A percentile compares a stretch with the other conserved stretches of the same genome.
These are phyloP conservation scores for Parapristionchus giblindavisi DNA, from an alignment of 2,888 invertebrate genomes.

Conservation along the genomic window DNA sequence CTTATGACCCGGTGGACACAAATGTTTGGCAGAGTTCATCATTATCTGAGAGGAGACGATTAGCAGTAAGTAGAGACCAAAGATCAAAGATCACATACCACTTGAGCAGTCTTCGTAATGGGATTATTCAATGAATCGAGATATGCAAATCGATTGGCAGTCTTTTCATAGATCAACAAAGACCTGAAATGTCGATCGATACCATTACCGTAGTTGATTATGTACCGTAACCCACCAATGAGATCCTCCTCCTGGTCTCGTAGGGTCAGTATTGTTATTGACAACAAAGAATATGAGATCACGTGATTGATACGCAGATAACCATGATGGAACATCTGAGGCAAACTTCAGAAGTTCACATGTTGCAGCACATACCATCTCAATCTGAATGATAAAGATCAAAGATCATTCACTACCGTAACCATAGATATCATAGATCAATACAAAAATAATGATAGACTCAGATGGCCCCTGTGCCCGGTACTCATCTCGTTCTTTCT, in stretches of 20 bases:
- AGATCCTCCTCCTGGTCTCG: constrained; percentile 31
- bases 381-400: not conserved
- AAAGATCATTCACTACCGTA: not conserved
- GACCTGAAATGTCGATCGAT: constrained; percentile 51
- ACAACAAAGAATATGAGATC: constrained; percentile 48
- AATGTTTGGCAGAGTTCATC: constrained; percentile 4
- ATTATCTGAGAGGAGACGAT: constrained; percentile 32
- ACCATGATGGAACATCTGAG: constrained; percentile 27
- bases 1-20: constrained; percentile 33
- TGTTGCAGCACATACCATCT: constrained; percentile 34
- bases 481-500: constrained; percentile 27
- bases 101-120: not conserved
- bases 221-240: constrained; percentile 25
- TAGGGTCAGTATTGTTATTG: constrained; percentile 48
- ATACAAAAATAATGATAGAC: constrained; percentile 18
- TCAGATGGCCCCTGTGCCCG: constrained; percentile 39
- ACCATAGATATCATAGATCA: not conserved
- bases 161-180: constrained; percentile 45
- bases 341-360: constrained; percentile 38
- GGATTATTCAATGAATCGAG: constrained; percentile 44
- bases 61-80: too few species aligned
- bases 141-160: constrained; percentile 42
- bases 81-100: constrained; percentile 18
- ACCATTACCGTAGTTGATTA: not conserved
- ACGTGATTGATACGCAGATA: constrained; percentile 23